Evolutionary conservation across 2,113 vertebrate genomes (phyloP), one percentile per base, ranked within the genome.

Genomic region (Furnarius figulus): DNA sequence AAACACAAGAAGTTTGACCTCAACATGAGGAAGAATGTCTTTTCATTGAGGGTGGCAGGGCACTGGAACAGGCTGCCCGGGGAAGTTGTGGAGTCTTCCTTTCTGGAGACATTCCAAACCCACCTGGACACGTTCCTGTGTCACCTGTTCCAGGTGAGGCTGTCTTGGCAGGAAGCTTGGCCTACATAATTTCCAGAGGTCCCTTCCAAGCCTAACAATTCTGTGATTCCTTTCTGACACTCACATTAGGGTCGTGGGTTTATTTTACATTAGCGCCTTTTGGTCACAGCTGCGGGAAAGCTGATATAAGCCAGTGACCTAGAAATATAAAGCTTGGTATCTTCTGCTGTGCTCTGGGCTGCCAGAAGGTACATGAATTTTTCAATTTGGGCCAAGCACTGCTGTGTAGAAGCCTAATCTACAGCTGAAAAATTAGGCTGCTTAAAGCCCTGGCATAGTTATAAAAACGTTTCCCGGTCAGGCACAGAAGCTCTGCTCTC

Each of bases 61-160:
- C 20, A 2, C 33, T n/a, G 62, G 35, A 42, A 15, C 31, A 53
- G 28, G 39, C 71, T 49, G 21, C 63, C 40, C 30, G 7, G 31
- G n/a, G 30, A 55, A 11, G 8, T 1, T 0, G 0, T 27, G 71
- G 28, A n/a, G 3, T n/a, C 10, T 52, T 33, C 15, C 5, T 49
- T 2, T 16, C 33, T 59, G 62, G 30, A 9, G 18, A 33, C 4
- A 33, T 33, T 6, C 22, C 3, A 0, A 49, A 9, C 40, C 17
- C 40, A 28, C 24, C 79, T 76, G 55, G 40, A 15, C 9, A 6
- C 2, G 0, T 31, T 33, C n/a, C 37, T n/a, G 40, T 49, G 40
- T 49, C 56, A 37, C 47, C 47, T 49, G 62, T n/a, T 78, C 19
- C 12, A 19, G 39, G 46, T 61, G 78, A 31, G 30, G 13, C 39